Base-by-base conservation (phyloP, 2,113 vertebrate species). In the Nesospiza acunhae region DNA sequence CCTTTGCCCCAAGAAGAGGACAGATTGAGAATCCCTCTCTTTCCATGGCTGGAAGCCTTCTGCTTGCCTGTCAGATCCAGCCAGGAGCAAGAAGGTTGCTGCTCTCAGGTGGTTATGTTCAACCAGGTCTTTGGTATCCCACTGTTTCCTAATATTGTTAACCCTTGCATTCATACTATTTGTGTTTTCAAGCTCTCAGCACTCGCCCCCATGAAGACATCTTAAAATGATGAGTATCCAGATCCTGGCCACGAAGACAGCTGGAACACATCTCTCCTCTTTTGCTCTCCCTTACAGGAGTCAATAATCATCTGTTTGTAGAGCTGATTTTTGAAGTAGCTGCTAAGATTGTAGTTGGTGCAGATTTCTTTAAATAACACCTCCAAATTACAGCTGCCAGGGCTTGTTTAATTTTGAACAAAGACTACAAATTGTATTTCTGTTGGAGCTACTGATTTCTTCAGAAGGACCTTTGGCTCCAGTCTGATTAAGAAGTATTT, bases 351-450 rank as follows among this genome's bases (percentile, higher is more conserved):
- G 63, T 66, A 56, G 44, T 66, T 81, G 41, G 16, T 70, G 37
- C 69, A 84, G 77, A 78, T 93, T 50, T 47, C 70, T 92, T 70
- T 69, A 87, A 94, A 74, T 23, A 77, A 24, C 46, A 52, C 39
- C 73, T 81, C 41, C 41, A 69, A 74, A 93, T 93, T 80, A 75
- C 46, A 87, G 78, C 86, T 73, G 27, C 46, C 0, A 0, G 41
- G 72, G 62, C 44, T 84, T 86, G 76, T 64, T 95, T 94, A 80
- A 80, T 93, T 95, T 86, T 67, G 33, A 93, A 73, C 90, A 86
- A 94, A 80, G 80, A 28, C 63, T 50, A n/a, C 68, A 73, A 49
- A 84, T 73, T 35, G 39, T 63, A 41, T 83, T 85, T 90, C 23
- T 30, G 2, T 80, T 83, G 37, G 58, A 91, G 63, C 68, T 62